Evolutionary conservation across 2,113 vertebrate genomes (phyloP), one percentile per base, ranked within the genome.

Genomic region (Pristiophorus japonicus): DNA sequence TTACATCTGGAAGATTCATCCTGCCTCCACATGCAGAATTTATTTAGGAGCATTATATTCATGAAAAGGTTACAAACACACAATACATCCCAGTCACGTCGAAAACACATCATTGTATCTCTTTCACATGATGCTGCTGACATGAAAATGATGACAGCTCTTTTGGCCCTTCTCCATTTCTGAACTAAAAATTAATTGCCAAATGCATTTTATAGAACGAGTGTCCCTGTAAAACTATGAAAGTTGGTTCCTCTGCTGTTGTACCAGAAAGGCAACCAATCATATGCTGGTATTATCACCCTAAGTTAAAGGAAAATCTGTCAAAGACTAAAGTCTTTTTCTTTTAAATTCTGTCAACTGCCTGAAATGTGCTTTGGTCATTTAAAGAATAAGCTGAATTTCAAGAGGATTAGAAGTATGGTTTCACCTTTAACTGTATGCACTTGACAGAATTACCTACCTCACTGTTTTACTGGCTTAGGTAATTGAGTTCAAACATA

Each of bases 401-500:
- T 7, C 22, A 14, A 70, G 30, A 94, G 38, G 45, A 27, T 59
- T 67, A 38, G 59, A 51, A 70, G 66, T 73, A 66, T 73, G 24
- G 66, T 94, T 70, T 70, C 11, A 47, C 93, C 93, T 94, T 70
- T 67, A 70, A 70, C 38, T 94, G 42, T n/a, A 0, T 94, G 65
- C 65, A 30, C 42, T 70, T 70, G 65, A 45, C 42, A 94, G 42
- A 70, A 94, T 47, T 47, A 94, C 42, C 66, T 51, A 18, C 11
- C 42, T 94, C 66, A 30, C 65, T 73, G n/a, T 51, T 51, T 16
- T 16, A 70, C 42, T 30, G 93, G 65, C 66, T 70, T 70, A 47
- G 24, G 66, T 30, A 94, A 94, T 51, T 94, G 65, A 70, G 66
- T 51, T 94, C 93, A 47, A 94, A 51, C 66, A 47, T 94, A 94